Evolutionary conservation across 2,113 vertebrate species (phyloP), one percentile per base, ranked within the genome.

Genomic region (Genyomyrus donnyi): DNA sequence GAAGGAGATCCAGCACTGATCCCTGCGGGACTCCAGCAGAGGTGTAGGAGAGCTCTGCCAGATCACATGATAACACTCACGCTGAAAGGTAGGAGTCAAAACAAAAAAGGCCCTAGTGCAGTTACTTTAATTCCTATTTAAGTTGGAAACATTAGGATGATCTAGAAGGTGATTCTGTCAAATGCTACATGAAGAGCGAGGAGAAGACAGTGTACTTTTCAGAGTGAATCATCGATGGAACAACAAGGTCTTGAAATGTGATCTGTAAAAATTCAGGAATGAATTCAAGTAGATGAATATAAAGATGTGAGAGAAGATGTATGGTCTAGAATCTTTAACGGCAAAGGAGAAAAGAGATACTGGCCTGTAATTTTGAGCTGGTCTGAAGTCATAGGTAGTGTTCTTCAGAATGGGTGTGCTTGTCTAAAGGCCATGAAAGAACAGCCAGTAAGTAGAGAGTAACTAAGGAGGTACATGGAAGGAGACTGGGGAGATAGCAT

Each of bases 1-100:
- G 74, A 42, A 80, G 74, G 74, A 42, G 74, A 80, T 80, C 74
- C 31, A 10, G 35, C 74, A 80, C 31, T 80, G 74, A 80, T 80
- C 74, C 74, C 74, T 80, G 74, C 10, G 74, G 35, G 35, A 80
- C 74, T 80, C 74, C 74, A 80, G 74, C 74, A 80, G 74, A 42
- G 74, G 74, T 80, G 74, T 42, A 39, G 35, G 35, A 80, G 74
- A 80, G 74, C 74, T 80, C 74, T 80, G 74, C 74, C 74, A 80
- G 74, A 80, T 80, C 74, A 39, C 74, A 80, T 80, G 74, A 35
- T 80, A 42, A 42, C 35, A 80, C 74, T 17, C n/a, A 80, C 5
- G 39, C 74, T 80, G 74, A 80, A 80, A 80, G 35, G 74, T 80
- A 80, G 74, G 35, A 80, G 74, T 80, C 74, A 80, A 80, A 80